phyloP scores from a whole-genome alignment of 2,888 invertebrate genomes.

The Synergus laeviventris region DNA sequence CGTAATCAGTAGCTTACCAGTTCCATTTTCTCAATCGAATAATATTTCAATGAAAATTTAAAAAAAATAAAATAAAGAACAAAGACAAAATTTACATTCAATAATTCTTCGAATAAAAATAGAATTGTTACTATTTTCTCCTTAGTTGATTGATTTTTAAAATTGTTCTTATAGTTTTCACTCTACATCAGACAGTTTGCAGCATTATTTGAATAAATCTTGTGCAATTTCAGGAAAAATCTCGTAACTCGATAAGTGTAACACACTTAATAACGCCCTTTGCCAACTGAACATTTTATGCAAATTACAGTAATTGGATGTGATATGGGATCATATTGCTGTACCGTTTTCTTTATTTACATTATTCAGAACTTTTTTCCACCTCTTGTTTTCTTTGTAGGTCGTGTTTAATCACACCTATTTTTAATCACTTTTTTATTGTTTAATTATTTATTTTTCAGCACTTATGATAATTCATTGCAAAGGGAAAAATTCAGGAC shows the following conservation, averaged over 20 bases:
- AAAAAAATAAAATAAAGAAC: not conserved
- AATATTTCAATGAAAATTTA: too few species aligned
- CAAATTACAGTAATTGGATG: conserved; percentile 26
- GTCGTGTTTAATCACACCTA: not conserved
- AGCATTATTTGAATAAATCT: conserved; percentile 29
- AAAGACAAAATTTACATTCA: not conserved
- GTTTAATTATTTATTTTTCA: not conserved
- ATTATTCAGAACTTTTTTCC: conserved; percentile 14
- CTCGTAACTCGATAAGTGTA: conserved; percentile 33
- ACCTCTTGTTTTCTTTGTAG: conserved; percentile 10
- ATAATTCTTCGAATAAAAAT: not conserved
- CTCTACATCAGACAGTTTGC: not conserved
- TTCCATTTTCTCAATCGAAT: not conserved
- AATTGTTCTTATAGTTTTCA: conserved; percentile 21
- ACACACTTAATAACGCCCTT: conserved; percentile 20
- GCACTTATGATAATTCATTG: not conserved
- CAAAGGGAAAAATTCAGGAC: not conserved
- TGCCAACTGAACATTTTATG: conserved; percentile 7
- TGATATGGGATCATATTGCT: conserved; percentile 2
- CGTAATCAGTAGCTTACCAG: not conserved
- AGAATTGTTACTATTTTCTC: not conserved
- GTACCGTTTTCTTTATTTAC: conserved; percentile 16
- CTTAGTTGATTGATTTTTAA: not conserved
- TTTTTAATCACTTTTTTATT: not conserved
- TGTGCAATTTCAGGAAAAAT: conserved; percentile 30